Base-by-base conservation (phyloP, 2,797 vertebrate species). In the Galago senegalensis region DNA sequence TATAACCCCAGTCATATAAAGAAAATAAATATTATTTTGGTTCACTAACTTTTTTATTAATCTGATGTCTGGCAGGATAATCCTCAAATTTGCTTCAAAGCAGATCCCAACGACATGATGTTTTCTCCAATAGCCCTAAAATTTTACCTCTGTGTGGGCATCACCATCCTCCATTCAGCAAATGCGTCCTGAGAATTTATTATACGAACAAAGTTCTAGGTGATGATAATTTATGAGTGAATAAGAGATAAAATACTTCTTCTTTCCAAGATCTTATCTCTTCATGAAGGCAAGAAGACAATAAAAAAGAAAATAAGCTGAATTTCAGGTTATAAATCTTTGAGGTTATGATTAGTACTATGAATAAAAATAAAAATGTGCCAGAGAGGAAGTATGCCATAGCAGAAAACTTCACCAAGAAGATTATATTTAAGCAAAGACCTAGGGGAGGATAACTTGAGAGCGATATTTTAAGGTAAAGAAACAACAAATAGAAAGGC, bases 361-460 rank as follows among this genome's bases (percentile, higher is more conserved):
- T 27, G 27, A 79, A 94, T 73, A 65, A 82, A 82, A 92, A 37
- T 23, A 9, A 20, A 58, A 14, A 25, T 5, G 2, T 58, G 1
- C 27, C 43, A 72, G 18, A 60, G 58, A 95, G 37, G 16, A 91
- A 60, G 25, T 53, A 31, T 37, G 29, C 7, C 16, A 21, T 34
- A 82, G 46, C 25, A 61, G n/a, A 92, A 69, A 86, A 6, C 17
- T 31, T 87, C 46, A 80, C 27, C 53, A 14, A 73, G 56, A 69
- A 72, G 23, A 40, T 49, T n/a, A 12, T 73, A 53, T n/a, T 83
- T 79, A 90, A 94, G 17, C 40, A 73, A 63, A 96, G 43, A 49
- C 9, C 18, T 83, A 61, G 12, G 37, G 61, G 11, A 65, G 23
- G 12, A 12, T 61, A 11, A 21, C 20, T 72, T 29, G 3, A 21